phyloP scores from a whole-genome alignment of 2,797 vertebrate genomes.

The Sandelia bainsii region DNA sequence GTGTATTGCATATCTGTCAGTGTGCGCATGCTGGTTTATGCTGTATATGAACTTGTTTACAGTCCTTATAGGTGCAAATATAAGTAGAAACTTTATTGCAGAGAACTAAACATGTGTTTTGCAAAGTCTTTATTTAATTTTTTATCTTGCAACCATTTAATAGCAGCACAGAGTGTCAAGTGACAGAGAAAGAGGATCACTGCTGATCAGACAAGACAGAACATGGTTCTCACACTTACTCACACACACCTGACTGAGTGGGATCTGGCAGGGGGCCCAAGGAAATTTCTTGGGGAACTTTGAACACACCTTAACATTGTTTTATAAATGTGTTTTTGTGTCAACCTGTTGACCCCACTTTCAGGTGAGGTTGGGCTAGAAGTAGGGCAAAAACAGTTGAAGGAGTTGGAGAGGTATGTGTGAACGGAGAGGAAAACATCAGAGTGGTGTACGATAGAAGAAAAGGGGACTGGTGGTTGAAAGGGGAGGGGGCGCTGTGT shows the following conservation, averaged over 20 bases:
- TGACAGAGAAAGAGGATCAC: conserved; percentile 31
- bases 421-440: conserved; percentile 31
- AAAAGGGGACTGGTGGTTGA: conserved; percentile 28
- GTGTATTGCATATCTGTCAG: conserved; percentile 25
- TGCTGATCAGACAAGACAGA: conserved; percentile 73
- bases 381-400: neutral
- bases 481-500: conserved; percentile 50
- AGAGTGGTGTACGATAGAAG: conserved; percentile 14
- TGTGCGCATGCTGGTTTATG: conserved; percentile 25
- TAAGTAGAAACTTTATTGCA: conserved; percentile 27
- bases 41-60: conserved; percentile 26
- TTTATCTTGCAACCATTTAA: conserved; percentile 31
- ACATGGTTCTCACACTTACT: conserved; percentile 53
- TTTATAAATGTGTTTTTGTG: conserved; percentile 22
- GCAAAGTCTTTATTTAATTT: conserved; percentile 18
- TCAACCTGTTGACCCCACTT: conserved; percentile 41
- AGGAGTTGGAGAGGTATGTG: conserved; percentile 19
- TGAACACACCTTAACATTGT: conserved; percentile 35
- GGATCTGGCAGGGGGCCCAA: conserved; percentile 49
- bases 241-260: conserved; percentile 53
- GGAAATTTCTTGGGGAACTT: conserved; percentile 58
- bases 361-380: conserved; percentile 9
- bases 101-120: conserved; percentile 21
- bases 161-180: conserved; percentile 32
- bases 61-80: conserved; percentile 35